Conservation (phyloP, 2,797 vertebrate species). For the Arnoldichthys spilopterus region DNA sequence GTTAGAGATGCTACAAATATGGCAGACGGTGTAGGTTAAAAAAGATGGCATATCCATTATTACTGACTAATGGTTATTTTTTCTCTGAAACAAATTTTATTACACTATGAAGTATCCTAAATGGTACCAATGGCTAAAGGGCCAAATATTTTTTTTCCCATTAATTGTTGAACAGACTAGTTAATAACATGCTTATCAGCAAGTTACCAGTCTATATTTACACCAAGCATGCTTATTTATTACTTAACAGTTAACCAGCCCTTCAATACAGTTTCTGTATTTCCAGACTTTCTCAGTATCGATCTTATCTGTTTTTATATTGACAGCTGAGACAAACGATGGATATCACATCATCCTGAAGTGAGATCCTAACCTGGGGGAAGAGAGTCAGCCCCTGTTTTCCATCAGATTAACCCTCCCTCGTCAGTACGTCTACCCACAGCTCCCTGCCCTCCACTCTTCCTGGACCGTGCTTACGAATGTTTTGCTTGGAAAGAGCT, state of each 20-base stretch:
- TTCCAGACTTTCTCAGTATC: constrained; percentile 11
- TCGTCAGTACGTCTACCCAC: constrained; percentile 55
- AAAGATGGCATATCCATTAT: too few relatives aligned
- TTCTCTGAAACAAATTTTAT: too few relatives aligned
- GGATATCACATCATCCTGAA: constrained; percentile 98
- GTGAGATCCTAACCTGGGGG: constrained; percentile 70
- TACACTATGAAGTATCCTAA: too few relatives aligned
- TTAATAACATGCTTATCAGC: not conserved
- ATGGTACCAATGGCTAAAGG: too few relatives aligned
- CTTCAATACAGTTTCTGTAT: not conserved
- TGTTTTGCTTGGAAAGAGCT: constrained; percentile 45
- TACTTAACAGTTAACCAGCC: too few relatives aligned
- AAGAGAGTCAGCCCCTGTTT: constrained; percentile 49
- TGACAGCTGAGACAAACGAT: constrained; percentile 89
- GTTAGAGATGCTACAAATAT: too few relatives aligned
- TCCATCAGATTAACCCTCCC: constrained; percentile 49
- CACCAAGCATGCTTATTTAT: not conserved
- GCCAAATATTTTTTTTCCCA: too few relatives aligned
- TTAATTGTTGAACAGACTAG: not conserved
- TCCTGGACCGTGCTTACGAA: constrained; percentile 60
- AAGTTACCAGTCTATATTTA: not conserved
- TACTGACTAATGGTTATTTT: too few relatives aligned
- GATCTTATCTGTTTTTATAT: constrained; percentile 23
- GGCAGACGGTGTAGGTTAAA: too few relatives aligned
- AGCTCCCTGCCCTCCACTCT: constrained; percentile 54